Percentiles rank a stretch among this genome's conserved stretches.
Evolutionary conservation across 2,888 invertebrate genomes (phyloP).

Genomic region (Cosmia pyralina): DNA sequence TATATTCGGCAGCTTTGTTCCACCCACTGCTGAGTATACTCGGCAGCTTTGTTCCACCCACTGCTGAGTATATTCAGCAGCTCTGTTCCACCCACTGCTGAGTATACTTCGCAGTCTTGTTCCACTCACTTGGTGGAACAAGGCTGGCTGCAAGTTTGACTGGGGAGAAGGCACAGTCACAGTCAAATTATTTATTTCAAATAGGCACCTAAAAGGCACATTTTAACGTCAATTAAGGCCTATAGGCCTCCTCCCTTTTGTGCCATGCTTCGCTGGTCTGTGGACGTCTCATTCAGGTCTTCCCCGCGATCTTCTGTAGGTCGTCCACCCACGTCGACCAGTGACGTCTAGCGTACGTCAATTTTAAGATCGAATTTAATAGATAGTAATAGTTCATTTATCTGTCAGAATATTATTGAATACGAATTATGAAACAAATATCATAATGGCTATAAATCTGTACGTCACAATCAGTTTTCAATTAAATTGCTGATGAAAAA

Average conservation of each 20-base stretch:
- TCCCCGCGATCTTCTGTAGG: neutral
- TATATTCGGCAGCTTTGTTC: neutral
- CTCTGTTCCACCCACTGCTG: no score
- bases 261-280: no score
- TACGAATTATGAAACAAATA: neutral
- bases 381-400: neutral
- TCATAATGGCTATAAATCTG: conserved; percentile 10
- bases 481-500: conserved; percentile 48
- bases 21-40: neutral
- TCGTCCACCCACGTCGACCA: neutral
- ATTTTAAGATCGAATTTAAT: neutral
- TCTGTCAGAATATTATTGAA: neutral
- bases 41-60: no score
- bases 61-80: no score
- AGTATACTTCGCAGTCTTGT: no score
- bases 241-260: neutral
- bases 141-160: no score
- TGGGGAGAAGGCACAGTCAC: no score
- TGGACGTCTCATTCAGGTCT: neutral
- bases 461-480: conserved; percentile 31
- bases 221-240: no score
- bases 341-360: neutral
- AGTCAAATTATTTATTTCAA: no score
- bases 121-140: no score
- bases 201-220: no score